Evolutionary conservation across 2,113 vertebrate species (phyloP).

Genomic region (Rallus limicola): DNA sequence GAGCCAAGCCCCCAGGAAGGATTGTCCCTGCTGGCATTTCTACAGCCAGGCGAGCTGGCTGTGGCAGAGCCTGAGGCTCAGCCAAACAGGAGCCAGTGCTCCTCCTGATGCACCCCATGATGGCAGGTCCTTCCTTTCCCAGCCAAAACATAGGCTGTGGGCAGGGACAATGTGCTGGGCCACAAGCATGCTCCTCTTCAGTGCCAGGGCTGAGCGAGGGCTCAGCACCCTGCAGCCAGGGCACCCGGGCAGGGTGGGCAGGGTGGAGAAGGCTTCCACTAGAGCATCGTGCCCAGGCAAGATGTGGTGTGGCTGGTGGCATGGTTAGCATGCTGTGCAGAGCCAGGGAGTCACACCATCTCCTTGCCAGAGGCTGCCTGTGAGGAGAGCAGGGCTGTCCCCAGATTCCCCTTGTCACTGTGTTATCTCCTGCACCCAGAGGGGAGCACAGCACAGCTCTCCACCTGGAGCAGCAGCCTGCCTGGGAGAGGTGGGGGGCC

Average conservation of each 20-base stretch:
- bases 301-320: too few species aligned
- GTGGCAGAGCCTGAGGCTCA: not conserved
- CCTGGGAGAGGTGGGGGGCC: too few species aligned
- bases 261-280: not conserved
- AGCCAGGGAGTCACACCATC: not conserved
- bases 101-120: not conserved
- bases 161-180: not conserved
- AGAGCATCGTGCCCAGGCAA: too few species aligned
- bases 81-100: not conserved
- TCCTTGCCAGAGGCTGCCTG: not conserved
- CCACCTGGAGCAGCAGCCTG: not conserved
- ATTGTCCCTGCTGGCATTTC: not conserved
- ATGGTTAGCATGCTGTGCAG: rapidly evolving
- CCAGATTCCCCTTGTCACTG: rapidly evolving
- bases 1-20: not conserved
- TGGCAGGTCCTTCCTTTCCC: not conserved
- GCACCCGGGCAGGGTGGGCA: rapidly evolving
- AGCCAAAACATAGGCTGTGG: rapidly evolving
- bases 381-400: not conserved
- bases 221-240: not conserved
- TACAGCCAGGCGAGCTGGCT: not conserved
- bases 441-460: not conserved
- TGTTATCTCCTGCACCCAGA: not conserved
- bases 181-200: not conserved
- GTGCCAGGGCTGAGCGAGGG: not conserved